A percentile compares a stretch with the other conserved stretches of the same genome.
Evolutionary conservation across 2,113 vertebrate species (phyloP).

Genomic region (Cebidichthys violaceus): DNA sequence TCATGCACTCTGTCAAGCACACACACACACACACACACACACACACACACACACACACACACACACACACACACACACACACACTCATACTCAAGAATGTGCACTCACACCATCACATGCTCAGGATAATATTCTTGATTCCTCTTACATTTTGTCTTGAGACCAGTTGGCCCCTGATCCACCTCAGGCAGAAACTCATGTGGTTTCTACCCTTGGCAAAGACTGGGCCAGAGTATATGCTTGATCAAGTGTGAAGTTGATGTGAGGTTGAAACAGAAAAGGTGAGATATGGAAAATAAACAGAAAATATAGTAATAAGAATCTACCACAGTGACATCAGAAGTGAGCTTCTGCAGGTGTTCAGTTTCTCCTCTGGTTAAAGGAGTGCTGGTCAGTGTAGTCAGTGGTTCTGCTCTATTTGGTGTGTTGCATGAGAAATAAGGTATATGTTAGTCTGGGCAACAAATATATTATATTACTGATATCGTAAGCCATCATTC

Average conservation of each 20-base stretch:
- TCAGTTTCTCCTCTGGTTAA: background rate
- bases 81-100: conserved; percentile 32
- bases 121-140: conserved; percentile 78
- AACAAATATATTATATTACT: background rate
- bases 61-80: conserved; percentile 46
- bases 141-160: conserved; percentile 63
- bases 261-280: background rate
- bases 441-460: background rate
- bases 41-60: conserved; percentile 42
- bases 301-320: background rate
- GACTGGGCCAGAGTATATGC: conserved; percentile 24
- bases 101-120: conserved; percentile 78
- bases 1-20: conserved; percentile 18
- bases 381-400: background rate
- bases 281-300: background rate
- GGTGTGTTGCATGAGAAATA: background rate
- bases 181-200: conserved; percentile 50
- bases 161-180: conserved; percentile 66
- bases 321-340: background rate
- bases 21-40: conserved; percentile 46
- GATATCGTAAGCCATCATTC: background rate
- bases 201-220: conserved; percentile 1
- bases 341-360: background rate
- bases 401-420: background rate
- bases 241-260: conserved; percentile 16